phyloP scores from a whole-genome alignment of 92 coral and sea anemone genomes.

The Epizoanthus stellaris region DNA sequence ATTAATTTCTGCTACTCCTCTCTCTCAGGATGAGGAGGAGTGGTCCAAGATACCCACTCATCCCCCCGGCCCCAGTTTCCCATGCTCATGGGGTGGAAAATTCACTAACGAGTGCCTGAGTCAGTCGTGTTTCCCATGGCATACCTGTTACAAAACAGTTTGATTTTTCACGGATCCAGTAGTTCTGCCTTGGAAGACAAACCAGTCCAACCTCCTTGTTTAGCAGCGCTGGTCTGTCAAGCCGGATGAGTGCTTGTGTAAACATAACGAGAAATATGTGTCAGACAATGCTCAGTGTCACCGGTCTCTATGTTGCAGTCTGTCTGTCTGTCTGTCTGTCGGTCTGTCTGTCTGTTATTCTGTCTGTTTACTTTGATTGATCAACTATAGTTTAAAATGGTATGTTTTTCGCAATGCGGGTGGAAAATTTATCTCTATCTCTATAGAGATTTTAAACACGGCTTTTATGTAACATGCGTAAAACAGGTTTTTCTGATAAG shows the following conservation, averaged over 20 bases:
- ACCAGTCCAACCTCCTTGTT: conserved; percentile 57
- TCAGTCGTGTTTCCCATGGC: neutral
- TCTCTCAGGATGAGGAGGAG: too few species aligned
- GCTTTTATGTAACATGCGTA: too few species aligned
- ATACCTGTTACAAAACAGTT: conserved; percentile 78
- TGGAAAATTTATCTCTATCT: too few species aligned
- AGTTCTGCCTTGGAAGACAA: conserved; percentile 70
- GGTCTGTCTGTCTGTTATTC: neutral
- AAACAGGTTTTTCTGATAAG: too few species aligned
- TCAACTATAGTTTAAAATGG: neutral
- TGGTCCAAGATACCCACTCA: too few species aligned
- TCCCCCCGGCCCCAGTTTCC: too few species aligned
- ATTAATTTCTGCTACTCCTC: too few species aligned
- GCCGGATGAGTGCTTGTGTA: conserved; percentile 67
- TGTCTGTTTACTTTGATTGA: neutral
- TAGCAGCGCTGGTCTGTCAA: conserved; percentile 71
- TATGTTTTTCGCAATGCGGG: too few species aligned
- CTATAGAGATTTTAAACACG: too few species aligned
- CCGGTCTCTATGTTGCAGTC: neutral
- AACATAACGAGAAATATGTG: neutral
- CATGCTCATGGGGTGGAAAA: too few species aligned
- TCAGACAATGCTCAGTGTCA: neutral
- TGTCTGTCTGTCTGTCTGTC: conserved; percentile 19
- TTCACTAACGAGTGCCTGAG: too few species aligned
- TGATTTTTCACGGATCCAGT: conserved; percentile 41